phyloP scores from a whole-genome alignment of 2,113 vertebrate species.

The Grammomys dolichurus region DNA sequence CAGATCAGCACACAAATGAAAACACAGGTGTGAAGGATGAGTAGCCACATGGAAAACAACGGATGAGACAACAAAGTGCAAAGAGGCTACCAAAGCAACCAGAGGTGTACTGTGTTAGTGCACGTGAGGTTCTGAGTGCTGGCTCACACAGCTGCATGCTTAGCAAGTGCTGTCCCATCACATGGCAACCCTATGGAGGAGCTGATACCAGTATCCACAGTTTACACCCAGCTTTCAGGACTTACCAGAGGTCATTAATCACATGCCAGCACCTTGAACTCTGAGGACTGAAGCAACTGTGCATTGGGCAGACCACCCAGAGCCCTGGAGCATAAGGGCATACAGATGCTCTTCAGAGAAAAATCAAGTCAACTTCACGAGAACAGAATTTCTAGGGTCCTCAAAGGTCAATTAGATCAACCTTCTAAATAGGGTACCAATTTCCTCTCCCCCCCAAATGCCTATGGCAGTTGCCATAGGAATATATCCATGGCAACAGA shows the following conservation, averaged over 20 bases:
- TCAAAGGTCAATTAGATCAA: background rate
- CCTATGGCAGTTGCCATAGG: background rate
- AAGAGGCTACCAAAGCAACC: background rate
- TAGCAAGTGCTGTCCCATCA: background rate
- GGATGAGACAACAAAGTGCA: background rate
- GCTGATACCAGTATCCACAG: background rate
- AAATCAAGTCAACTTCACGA: background rate
- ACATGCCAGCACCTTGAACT: background rate
- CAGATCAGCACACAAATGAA: background rate
- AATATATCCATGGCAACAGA: background rate
- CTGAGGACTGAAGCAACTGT: background rate
- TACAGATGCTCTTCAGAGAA: background rate
- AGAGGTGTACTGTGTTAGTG: background rate
- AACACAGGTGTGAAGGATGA: background rate
- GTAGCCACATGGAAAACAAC: background rate
- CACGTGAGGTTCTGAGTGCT: background rate
- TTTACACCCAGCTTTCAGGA: background rate
- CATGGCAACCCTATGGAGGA: background rate
- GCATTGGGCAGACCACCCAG: background rate
- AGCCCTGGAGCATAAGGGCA: background rate
- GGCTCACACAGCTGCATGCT: background rate
- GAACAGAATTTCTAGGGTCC: background rate
- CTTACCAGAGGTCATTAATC: background rate
- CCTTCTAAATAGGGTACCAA: background rate
- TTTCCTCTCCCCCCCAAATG: background rate